Conservation (phyloP, 2,888 invertebrate species). For the Hymenopus coronatus region DNA sequence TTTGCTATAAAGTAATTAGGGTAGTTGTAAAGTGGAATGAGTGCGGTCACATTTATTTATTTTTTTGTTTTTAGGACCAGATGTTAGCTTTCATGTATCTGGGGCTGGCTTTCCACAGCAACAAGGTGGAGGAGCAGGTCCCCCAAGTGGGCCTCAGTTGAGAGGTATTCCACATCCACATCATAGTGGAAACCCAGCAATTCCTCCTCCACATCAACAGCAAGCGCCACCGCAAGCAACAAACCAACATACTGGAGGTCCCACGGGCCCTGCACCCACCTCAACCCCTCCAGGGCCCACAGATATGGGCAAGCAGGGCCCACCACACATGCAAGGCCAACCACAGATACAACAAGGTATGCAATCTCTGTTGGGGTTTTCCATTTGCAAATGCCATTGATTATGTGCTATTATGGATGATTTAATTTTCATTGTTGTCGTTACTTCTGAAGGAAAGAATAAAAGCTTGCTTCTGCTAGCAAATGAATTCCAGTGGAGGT, state of each 20-base stretch:
- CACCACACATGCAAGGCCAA: conserved; percentile 32
- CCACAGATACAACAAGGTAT: conserved; percentile 30
- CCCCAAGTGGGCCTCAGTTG: conserved; percentile 25
- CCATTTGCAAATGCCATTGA: too few relatives aligned
- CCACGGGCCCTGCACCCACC: conserved; percentile 29
- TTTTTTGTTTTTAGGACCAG: conserved; percentile 29
- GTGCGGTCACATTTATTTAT: background rate
- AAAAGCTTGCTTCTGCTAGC: too few relatives aligned
- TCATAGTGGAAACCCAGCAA: conserved; percentile 26
- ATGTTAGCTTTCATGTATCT: conserved; percentile 32
- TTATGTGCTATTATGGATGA: too few relatives aligned
- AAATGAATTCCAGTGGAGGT: too few relatives aligned
- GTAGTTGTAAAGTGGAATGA: background rate
- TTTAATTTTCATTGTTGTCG: too few relatives aligned
- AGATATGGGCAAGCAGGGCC: conserved; percentile 34
- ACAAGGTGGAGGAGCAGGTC: conserved; percentile 31
- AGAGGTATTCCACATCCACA: conserved; percentile 28
- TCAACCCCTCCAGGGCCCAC: conserved; percentile 31
- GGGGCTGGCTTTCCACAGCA: conserved; percentile 27
- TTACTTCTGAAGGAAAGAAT: too few relatives aligned
- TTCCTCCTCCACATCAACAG: conserved; percentile 21
- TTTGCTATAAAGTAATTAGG: background rate
- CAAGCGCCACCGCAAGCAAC: conserved; percentile 18
- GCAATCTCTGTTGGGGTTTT: too few relatives aligned
- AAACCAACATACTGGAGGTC: conserved; percentile 22